Evolutionary conservation across 1,140 invertebrate species (phyloP).

Genomic region (Homalodisca vitripennis): DNA sequence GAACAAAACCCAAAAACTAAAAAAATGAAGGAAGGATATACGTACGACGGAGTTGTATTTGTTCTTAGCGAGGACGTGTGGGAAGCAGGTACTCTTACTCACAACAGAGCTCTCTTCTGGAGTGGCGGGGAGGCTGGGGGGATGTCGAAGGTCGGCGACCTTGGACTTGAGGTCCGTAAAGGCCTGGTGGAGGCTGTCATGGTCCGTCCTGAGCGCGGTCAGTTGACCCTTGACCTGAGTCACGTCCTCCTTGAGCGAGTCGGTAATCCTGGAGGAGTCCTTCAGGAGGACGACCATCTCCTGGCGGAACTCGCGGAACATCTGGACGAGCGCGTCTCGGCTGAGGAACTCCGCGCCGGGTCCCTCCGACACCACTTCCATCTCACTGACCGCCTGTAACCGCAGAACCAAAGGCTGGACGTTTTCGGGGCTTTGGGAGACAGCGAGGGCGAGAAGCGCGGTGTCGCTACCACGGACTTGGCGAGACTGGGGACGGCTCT

Average conservation of each 20-base stretch:
- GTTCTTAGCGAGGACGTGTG: neutral
- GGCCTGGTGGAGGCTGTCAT: conserved; percentile 1
- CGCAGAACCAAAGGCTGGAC: conserved; percentile 6
- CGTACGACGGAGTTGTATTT: neutral
- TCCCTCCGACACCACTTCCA: conserved; percentile 19
- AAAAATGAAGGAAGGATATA: neutral
- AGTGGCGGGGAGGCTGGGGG: neutral
- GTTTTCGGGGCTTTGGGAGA: conserved; percentile 4
- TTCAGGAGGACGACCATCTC: conserved; percentile 2
- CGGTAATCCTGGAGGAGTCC: neutral
- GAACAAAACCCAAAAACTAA: neutral
- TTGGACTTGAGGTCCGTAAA: neutral
- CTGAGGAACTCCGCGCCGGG: conserved; percentile 7
- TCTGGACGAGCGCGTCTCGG: conserved; percentile 13
- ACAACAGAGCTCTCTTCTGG: conserved; percentile 19
- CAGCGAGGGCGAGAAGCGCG: neutral
- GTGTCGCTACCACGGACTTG: neutral
- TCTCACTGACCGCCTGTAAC: conserved; percentile 6
- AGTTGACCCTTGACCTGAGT: neutral
- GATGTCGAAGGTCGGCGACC: neutral
- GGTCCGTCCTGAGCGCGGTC: neutral
- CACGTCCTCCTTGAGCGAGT: neutral
- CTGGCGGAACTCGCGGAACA: conserved; percentile 10
- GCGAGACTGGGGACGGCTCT: neutral
- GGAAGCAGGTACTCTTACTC: conserved; percentile 18